Evolutionary conservation across 35 echinoderm and acorn worm genomes (phyloP).

Genomic region (Apostichopus parvimensis): DNA sequence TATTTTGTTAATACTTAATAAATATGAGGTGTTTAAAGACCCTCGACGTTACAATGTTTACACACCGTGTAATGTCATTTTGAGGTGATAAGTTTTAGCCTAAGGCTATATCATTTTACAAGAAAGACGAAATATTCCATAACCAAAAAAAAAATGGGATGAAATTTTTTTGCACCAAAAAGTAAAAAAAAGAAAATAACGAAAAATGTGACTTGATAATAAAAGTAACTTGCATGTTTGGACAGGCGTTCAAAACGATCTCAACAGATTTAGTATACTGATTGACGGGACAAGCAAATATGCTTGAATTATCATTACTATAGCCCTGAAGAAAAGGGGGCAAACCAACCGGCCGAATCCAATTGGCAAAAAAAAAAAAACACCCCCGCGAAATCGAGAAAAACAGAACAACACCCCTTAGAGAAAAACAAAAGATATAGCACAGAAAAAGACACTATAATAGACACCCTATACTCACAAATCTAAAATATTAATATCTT

Average conservation of each 20-base stretch:
- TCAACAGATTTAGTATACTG: conserved; percentile 42
- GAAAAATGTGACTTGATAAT: background rate
- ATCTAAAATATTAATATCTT: background rate
- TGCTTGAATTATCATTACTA: conserved; percentile 43
- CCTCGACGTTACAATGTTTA: conserved; percentile 42
- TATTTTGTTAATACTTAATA: conserved; percentile 63
- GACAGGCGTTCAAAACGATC: conserved; percentile 47
- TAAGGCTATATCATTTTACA: background rate
- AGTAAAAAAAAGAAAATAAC: background rate
- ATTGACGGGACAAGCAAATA: conserved; percentile 25
- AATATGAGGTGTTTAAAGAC: conserved; percentile 40
- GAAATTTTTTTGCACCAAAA: background rate
- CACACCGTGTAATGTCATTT: conserved; percentile 36
- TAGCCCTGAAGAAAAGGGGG: background rate
- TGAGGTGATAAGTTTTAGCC: conserved; percentile 7
- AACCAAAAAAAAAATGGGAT: background rate
- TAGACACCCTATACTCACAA: background rate
- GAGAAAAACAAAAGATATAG: too few relatives aligned
- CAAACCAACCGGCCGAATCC: background rate
- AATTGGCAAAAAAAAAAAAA: background rate
- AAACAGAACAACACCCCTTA: too few relatives aligned
- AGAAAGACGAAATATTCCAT: background rate
- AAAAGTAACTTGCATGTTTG: conserved; percentile 31
- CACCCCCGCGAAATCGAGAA: too few relatives aligned
- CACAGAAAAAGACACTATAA: too few relatives aligned